Evolutionary conservation across 2,888 invertebrate genomes (phyloP), one percentile per base, ranked within the genome.

Genomic region (Caenorhabditis doughertyi): DNA sequence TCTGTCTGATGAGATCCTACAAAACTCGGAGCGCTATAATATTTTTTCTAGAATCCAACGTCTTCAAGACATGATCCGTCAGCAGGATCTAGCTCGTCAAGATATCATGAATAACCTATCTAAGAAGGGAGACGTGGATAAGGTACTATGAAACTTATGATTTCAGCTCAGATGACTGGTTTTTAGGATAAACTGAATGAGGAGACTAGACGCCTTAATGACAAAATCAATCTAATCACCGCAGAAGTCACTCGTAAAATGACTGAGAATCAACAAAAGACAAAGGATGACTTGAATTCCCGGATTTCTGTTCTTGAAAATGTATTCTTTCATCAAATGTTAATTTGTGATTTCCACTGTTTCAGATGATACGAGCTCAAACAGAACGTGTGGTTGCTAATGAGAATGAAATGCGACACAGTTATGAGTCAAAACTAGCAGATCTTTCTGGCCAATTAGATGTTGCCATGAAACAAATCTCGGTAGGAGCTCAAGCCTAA

Each of bases 141-240:
- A 88, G 76, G 87, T 85, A 16, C 23, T 9, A 39, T 47, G 39
- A 39, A 39, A 39, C 16, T 32, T 7, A 9, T 32, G 32, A 32
- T 32, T 74, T 25, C 55, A 18, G 25, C 13, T 44, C 5, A 44
- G 7, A 21, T 16, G 25, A 44, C 18, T n/a, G 1, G 18, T 39
- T 21, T 77, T 44, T 32, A 87, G 83, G 89, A 85, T 13, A 88
- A 87, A 64, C 58, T 91, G 67, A 85, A 81, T 35, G 91, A 91
- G 51, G 91, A 91, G 74, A 85, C 89, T 7, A 77, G 84, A 25
- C 65, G 89, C 42, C 72, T 91, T 11, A 89, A 90, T 58, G 91
- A 91, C 27, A 89, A 86, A 39, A 89, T 91, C 9, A 87, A 88
- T 42, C 67, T 88, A 27, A 89, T 90, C 35, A 89, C 90, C 1